These are phyloP conservation scores for Myocastor coypus DNA, from an alignment of 2,113 vertebrate genomes.

Conservation along the genomic window DNA sequence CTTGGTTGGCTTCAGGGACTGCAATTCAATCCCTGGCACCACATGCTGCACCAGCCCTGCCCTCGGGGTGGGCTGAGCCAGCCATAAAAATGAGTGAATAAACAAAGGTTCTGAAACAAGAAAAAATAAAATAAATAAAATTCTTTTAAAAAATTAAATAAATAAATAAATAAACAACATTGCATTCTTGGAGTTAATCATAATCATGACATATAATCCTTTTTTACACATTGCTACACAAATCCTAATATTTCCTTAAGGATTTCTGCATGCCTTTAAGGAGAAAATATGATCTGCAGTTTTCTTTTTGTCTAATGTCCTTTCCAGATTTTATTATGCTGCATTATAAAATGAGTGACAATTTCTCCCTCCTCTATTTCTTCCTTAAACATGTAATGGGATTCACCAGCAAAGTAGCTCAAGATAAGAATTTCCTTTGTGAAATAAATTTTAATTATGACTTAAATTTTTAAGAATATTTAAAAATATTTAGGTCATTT, in stretches of 20 bases:
- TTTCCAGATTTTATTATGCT: not conserved
- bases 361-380: not conserved
- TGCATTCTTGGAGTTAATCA: not conserved
- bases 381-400: conserved; percentile 20
- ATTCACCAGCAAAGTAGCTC: not conserved
- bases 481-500: conserved; percentile 27
- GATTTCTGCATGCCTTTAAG: not conserved
- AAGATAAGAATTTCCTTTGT: not conserved
- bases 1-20: no score
- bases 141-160: no score
- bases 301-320: not conserved
- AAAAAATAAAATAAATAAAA: no score
- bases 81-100: no score
- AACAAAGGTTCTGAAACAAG: no score
- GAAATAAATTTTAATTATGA: conserved; percentile 41
- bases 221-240: not conserved
- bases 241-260: conserved; percentile 22
- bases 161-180: no score
- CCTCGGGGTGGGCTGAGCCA: no score
- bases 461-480: conserved; percentile 41
- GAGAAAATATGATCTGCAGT: not conserved
- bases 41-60: no score
- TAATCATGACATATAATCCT: not conserved
- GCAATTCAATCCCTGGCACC: no score
- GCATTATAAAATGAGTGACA: not conserved